Evolutionary conservation across 2,797 vertebrate species (phyloP), one percentile per base, ranked within the genome.

Genomic region (Menidia menidia): DNA sequence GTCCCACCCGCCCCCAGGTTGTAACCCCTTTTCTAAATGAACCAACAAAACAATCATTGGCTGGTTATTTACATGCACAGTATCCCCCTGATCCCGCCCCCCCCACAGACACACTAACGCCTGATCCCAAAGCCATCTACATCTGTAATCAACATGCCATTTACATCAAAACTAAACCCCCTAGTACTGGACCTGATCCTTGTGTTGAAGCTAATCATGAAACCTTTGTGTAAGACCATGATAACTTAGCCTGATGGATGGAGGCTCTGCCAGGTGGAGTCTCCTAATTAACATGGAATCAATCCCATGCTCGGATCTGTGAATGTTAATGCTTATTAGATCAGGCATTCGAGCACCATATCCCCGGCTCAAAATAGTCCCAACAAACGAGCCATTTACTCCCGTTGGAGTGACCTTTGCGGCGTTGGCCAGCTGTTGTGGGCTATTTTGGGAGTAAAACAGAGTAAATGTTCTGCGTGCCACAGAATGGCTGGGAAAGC

Each of bases 21-120:
- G 68, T 64, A 84, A 64, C 61, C 72, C 76, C 52, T 64, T 79
- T 77, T 82, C 85, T 87, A 88, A 89, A 88, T 87, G 70, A 83
- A 89, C 83, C 82, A 87, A 88, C 76, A 89, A 88, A 90, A 92
- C 88, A 88, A 90, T 93, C 86, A 92, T 89, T 87, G 87, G 84
- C 90, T 88, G 82, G 88, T 90, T 93, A 92, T 92, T 92, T 93
- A 93, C 91, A 92, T 92, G 92, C 91, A 92, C 86, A 91, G 81
- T 87, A 78, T 66, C 73, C 85, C 85, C 73, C 75, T 70, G 64
- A 64, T 47, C 47, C 60, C 16, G 43, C 47, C 60, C 16, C 8
- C 64, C 81, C 80, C 61, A 68, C 35, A 85, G 77, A 92, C 78
- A 88, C 78, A 89, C 85, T 88, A 90, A 88, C 75, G 77, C 85